Base-by-base conservation (phyloP, 2,888 invertebrate genomes). In the Acleris emargana region DNA sequence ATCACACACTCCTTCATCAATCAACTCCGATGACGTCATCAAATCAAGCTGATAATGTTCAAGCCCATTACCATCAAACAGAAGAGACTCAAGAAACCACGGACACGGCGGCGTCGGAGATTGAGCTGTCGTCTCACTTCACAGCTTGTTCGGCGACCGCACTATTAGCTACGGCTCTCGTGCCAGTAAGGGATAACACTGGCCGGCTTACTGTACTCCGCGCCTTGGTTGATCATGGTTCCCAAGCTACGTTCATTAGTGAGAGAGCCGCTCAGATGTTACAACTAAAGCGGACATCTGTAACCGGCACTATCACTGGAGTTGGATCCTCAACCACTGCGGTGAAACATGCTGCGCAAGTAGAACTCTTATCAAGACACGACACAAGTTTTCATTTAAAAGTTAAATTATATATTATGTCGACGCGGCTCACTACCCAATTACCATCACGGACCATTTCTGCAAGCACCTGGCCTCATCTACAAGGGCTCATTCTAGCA, bases 1-100 rank as follows among this genome's bases (percentile, higher is more conserved):
- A 68, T 63, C 66, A 68, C 55, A 55, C 68, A 25, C 59, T 68
- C 11, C 20, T 68, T 11, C 68, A 68, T 18, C 58, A 28, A 25
- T 28, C 58, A 6, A 25, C 47, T 17, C 25, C 22, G 47, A n/a
- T n/a, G 13, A 20, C 16, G 22, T 22, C 17, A 25, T 20, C 43
- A n/a, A 28, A 6, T 28, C 28, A 28, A 28, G n/a, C 13, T 58
- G 28, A 28, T 6, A 28, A 28, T 47, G 13, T 17, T 52, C 60
- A 55, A 55, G 20, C 60, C 5, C 11, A 42, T 20, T 51, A 60
- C 51, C 42, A 11, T 13, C 3, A 42, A 11, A 25, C 22, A 58
- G 58, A 47, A 28, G 22, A 58, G 47, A 18, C 3, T 16, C 42
- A 25, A 57, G 42, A 20, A 7, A 25, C 22, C n/a, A 28, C 20